Conservation (phyloP, 1,140 invertebrate genomes). For the Lerema accius region DNA sequence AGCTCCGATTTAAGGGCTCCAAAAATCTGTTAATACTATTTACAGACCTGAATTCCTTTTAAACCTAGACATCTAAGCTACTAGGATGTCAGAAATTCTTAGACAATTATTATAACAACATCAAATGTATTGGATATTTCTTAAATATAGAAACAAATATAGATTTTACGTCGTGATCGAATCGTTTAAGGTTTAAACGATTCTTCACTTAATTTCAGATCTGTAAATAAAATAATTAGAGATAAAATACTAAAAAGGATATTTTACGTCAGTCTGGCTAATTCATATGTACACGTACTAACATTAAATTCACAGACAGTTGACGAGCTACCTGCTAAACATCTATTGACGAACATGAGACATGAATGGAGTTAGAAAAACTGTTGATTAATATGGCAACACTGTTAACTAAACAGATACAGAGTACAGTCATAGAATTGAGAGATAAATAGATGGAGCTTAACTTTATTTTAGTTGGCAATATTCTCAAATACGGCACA, state of each 20-base stretch:
- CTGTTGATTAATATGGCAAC: constrained; percentile 38
- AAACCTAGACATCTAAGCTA: too few species aligned
- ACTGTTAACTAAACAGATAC: constrained; percentile 39
- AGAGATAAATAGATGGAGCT: not conserved
- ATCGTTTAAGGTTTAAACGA: too few species aligned
- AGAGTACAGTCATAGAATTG: constrained; percentile 11
- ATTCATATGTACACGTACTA: constrained; percentile 43
- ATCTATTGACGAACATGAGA: constrained; percentile 57
- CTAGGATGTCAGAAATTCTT: not conserved
- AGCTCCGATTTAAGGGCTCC: constrained; percentile 63
- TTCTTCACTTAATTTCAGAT: not conserved
- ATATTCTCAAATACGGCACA: too few species aligned
- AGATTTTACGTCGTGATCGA: too few species aligned
- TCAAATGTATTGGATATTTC: too few species aligned
- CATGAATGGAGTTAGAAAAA: constrained; percentile 38
- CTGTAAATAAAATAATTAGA: constrained; percentile 10
- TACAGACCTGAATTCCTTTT: constrained; percentile 9
- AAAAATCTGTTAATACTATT: constrained; percentile 46
- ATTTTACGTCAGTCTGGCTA: constrained; percentile 46
- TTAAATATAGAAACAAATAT: too few species aligned
- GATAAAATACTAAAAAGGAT: constrained; percentile 17
- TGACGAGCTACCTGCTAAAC: constrained; percentile 36
- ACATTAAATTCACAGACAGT: constrained; percentile 30
- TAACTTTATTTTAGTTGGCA: too few species aligned
- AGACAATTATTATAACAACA: too few species aligned